Percentiles rank a stretch among this genome's conserved stretches.
Conservation (phyloP, 2,888 invertebrate species). For the Junonia oenone region DNA sequence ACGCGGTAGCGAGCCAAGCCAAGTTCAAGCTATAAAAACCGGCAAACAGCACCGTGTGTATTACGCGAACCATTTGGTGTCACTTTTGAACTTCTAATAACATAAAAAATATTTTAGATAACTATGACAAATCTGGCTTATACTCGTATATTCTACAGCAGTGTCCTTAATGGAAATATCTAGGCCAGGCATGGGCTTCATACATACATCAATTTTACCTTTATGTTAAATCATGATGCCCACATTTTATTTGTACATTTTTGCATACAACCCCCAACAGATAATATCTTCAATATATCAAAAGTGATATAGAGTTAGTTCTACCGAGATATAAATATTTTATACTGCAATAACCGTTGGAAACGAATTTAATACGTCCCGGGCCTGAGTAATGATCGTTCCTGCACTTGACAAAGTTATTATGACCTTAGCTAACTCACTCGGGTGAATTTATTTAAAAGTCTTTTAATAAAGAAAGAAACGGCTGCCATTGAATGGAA, state of each 20-base stretch:
- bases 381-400: conserved; percentile 21
- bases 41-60: too few species aligned
- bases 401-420: conserved; percentile 31
- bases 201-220: too few species aligned
- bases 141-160: too few species aligned
- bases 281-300: neutral
- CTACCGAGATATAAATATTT: neutral
- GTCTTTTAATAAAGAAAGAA: neutral
- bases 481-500: neutral
- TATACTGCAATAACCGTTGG: neutral
- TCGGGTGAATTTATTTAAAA: neutral
- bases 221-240: too few species aligned
- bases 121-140: too few species aligned
- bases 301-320: neutral
- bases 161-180: too few species aligned
- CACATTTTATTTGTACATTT: neutral
- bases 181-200: too few species aligned
- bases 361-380: conserved; percentile 12
- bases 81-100: too few species aligned
- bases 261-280: neutral
- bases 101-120: too few species aligned
- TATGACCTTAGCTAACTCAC: conserved; percentile 23
- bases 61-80: too few species aligned
- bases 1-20: too few species aligned
- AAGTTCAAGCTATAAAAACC: too few species aligned